Percentiles rank a stretch among this genome's conserved stretches.
phyloP scores from a whole-genome alignment of 1,140 invertebrate species.

The Mya arenaria region DNA sequence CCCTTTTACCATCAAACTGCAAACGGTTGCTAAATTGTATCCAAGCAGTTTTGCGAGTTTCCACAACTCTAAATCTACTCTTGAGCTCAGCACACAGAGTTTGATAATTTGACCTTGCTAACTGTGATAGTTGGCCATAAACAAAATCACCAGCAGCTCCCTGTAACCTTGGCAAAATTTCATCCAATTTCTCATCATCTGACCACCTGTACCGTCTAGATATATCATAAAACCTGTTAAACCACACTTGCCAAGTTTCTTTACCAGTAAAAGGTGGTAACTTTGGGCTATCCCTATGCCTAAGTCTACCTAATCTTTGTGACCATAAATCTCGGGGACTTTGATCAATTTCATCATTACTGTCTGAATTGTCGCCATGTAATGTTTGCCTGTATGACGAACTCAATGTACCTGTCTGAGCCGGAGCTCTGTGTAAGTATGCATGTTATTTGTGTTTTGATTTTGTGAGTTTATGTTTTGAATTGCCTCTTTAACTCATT shows the following conservation, averaged over 20 bases:
- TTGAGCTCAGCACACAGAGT: slow-evolving; percentile 39
- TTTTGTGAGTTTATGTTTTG: too few species aligned
- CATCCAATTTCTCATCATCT: slow-evolving; percentile 27
- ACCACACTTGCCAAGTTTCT: slow-evolving; percentile 53
- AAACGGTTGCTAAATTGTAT: slow-evolving; percentile 46
- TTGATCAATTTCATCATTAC: too few species aligned
- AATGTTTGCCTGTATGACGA: too few species aligned
- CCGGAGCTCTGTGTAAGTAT: too few species aligned
- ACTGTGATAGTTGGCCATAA: slow-evolving; percentile 33
- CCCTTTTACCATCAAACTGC: slow-evolving; percentile 18
- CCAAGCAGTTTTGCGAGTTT: slow-evolving; percentile 41
- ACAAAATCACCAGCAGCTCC: slow-evolving; percentile 48
- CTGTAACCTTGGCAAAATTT: slow-evolving; percentile 51
- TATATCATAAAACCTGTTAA: slow-evolving; percentile 35
- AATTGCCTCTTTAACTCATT: too few species aligned
- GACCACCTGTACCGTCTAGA: slow-evolving; percentile 29
- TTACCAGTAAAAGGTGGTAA: slow-evolving; percentile 48
- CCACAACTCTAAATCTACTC: slow-evolving; percentile 45
- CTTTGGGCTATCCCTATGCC: slow-evolving; percentile 21
- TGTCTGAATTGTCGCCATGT: too few species aligned
- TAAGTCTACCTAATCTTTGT: too few species aligned
- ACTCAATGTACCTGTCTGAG: too few species aligned
- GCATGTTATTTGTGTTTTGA: too few species aligned
- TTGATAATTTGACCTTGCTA: slow-evolving; percentile 17
- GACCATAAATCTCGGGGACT: too few species aligned